Evolutionary conservation across 1,140 invertebrate species (phyloP).

Genomic region (Hyles euphorbiae): DNA sequence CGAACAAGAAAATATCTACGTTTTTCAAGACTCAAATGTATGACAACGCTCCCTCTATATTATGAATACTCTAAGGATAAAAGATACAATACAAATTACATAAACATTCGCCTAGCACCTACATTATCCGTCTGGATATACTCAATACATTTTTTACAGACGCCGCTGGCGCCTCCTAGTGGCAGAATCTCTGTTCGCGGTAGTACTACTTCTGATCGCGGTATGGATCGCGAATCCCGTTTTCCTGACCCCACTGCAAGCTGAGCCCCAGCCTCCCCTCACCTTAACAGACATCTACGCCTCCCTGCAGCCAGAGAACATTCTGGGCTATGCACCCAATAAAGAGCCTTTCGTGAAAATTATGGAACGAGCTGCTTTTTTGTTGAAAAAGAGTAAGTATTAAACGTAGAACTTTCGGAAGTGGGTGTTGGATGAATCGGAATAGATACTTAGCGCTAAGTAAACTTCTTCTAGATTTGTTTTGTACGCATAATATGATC

Average conservation of each 20-base stretch:
- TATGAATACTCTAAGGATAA: too few species aligned
- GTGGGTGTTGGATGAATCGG: too few species aligned
- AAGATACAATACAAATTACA: too few species aligned
- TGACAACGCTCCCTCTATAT: too few species aligned
- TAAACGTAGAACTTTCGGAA: background rate
- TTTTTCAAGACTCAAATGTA: too few species aligned
- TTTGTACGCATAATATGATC: too few species aligned
- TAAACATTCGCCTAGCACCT: too few species aligned
- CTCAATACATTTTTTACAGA: constrained; percentile 38
- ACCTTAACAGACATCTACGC: constrained; percentile 28
- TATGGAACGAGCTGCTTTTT: constrained; percentile 34
- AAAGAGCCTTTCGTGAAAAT: constrained; percentile 30
- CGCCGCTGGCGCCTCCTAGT: constrained; percentile 43
- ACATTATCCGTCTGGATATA: too few species aligned
- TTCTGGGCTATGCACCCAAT: constrained; percentile 53
- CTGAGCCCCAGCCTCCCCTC: constrained; percentile 35
- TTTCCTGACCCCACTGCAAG: constrained; percentile 50
- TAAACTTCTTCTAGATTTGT: too few species aligned
- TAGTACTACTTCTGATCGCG: constrained; percentile 31
- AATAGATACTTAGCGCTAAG: too few species aligned
- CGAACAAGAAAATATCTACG: too few species aligned
- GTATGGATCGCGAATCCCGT: constrained; percentile 50
- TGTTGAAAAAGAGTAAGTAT: constrained; percentile 35
- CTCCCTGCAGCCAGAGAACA: constrained; percentile 26
- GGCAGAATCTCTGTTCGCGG: constrained; percentile 38